Conservation (phyloP, 2,113 vertebrate genomes). For the Amblyornis subalaris region DNA sequence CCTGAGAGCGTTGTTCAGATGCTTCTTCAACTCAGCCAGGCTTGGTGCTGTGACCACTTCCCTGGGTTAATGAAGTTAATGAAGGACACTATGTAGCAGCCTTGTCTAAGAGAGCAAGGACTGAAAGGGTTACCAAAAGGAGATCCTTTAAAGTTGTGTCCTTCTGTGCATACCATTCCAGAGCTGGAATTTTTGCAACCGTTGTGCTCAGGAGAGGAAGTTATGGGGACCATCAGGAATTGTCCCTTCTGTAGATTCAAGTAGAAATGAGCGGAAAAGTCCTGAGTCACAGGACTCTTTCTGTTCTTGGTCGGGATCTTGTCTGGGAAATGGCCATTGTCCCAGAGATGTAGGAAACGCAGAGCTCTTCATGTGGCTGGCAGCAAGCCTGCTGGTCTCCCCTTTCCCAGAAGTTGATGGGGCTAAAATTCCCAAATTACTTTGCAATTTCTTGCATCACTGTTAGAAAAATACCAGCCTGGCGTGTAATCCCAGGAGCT, state of each 20-base stretch:
- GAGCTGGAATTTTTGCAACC: neutral
- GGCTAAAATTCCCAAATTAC: neutral
- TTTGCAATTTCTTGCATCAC: neutral
- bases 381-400: neutral
- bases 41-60: neutral
- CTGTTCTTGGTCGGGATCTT: neutral
- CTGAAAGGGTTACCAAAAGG: neutral
- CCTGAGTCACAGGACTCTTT: neutral
- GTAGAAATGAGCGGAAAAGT: neutral
- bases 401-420: neutral
- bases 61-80: neutral
- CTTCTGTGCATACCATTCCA: rapidly evolving
- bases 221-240: neutral
- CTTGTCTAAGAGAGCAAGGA: neutral
- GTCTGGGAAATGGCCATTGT: neutral
- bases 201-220: neutral
- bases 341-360: no score
- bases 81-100: neutral
- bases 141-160: neutral
- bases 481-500: neutral
- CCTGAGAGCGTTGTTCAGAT: neutral
- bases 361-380: neutral
- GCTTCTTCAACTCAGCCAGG: neutral
- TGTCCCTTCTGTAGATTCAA: neutral
- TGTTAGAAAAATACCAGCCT: neutral